Conservation (phyloP, 1,140 invertebrate species). For the Acromyrmex echinatior region DNA sequence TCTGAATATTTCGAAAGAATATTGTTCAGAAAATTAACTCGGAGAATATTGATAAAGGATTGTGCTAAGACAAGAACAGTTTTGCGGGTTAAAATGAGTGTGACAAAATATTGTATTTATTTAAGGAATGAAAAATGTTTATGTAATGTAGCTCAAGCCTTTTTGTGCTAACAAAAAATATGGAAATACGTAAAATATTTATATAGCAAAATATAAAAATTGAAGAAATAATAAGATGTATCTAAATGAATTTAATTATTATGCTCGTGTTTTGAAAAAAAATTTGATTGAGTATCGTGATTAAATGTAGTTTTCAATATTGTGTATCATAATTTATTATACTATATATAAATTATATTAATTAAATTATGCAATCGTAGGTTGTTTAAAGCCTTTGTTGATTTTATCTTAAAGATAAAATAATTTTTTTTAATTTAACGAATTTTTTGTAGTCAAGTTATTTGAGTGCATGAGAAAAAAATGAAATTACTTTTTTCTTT, state of each 20-base stretch:
- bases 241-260: neutral
- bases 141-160: neutral
- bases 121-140: neutral
- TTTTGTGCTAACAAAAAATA: neutral
- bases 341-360: neutral
- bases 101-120: neutral
- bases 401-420: constrained; percentile 39
- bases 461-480: constrained; percentile 77
- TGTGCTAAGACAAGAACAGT: neutral
- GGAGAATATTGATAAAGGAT: constrained; percentile 11
- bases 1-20: constrained; percentile 66
- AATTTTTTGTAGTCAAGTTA: constrained; percentile 80
- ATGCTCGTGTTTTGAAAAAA: neutral
- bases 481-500: constrained; percentile 76
- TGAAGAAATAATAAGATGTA: neutral
- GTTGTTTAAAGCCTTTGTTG: constrained; percentile 37
- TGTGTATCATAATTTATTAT: neutral
- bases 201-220: neutral
- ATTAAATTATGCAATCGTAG: neutral
- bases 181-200: constrained; percentile 7
- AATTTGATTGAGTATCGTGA: neutral
- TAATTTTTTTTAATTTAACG: constrained; percentile 76
- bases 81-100: neutral
- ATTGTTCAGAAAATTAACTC: constrained; percentile 49
- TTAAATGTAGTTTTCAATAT: constrained; percentile 1